A percentile compares a stretch with the other conserved stretches of the same genome.
Evolutionary conservation across 1,140 invertebrate genomes (phyloP).

Genomic region (Patella vulgata): DNA sequence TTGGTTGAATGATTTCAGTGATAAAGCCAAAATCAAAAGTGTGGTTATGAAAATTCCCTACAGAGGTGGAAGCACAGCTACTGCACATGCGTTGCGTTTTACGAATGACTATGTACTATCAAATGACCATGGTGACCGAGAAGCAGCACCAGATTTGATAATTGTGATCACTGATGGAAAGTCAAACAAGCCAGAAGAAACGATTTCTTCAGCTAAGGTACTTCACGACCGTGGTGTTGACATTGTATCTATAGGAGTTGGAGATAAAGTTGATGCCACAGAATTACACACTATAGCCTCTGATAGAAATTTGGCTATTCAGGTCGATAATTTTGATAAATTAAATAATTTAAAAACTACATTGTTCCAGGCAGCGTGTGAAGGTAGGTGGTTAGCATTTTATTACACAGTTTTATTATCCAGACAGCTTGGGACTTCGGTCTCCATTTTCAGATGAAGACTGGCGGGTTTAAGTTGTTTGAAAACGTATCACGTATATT

Average conservation of each 20-base stretch:
- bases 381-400: too few relatives aligned
- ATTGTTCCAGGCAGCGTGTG: slow-evolving; percentile 29
- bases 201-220: background rate
- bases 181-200: background rate
- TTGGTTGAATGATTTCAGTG: background rate
- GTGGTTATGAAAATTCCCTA: too few relatives aligned
- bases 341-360: slow-evolving; percentile 34
- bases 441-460: too few relatives aligned
- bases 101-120: background rate
- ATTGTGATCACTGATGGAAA: slow-evolving; percentile 5
- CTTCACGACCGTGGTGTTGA: slow-evolving; percentile 12
- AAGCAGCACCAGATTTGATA: slow-evolving; percentile 13
- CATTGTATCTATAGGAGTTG: slow-evolving; percentile 38
- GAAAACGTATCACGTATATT: too few relatives aligned
- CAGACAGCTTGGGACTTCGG: too few relatives aligned
- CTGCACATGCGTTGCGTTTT: background rate
- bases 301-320: slow-evolving; percentile 27
- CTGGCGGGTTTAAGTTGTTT: too few relatives aligned
- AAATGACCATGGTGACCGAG: slow-evolving; percentile 41
- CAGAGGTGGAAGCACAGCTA: slow-evolving; percentile 3
- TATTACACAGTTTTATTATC: too few relatives aligned
- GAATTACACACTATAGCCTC: slow-evolving; percentile 37
- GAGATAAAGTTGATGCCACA: slow-evolving; percentile 11
- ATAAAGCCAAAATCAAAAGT: too few relatives aligned
- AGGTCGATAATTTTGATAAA: slow-evolving; percentile 34